A percentile compares a stretch with the other conserved stretches of the same genome.
Evolutionary conservation across 2,888 invertebrate genomes (phyloP).

Genomic region (Limenitis camilla): DNA sequence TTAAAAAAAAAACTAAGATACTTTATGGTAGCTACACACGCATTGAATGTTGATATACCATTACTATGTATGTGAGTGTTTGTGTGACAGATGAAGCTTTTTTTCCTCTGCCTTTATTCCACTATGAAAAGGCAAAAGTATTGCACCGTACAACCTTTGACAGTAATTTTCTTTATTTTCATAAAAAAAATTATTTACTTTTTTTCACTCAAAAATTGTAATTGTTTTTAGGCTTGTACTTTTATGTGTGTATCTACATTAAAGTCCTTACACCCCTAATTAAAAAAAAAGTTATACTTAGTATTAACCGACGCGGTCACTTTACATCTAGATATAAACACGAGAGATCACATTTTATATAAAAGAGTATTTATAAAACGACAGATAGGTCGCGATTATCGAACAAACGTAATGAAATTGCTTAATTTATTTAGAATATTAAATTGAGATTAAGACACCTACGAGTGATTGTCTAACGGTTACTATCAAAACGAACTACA

Average conservation of each 20-base stretch:
- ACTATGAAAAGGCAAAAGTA: too few species aligned
- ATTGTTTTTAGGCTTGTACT: too few species aligned
- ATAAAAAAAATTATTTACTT: too few species aligned
- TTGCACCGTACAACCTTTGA: too few species aligned
- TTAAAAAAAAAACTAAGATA: not conserved
- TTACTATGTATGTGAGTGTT: not conserved
- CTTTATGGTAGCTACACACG: too few species aligned
- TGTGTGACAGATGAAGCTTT: not conserved
- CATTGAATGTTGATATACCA: not conserved
- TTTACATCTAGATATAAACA: conserved; percentile 46
- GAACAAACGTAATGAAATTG: conserved; percentile 44
- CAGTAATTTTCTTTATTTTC: too few species aligned
- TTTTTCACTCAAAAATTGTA: too few species aligned
- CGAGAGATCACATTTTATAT: conserved; percentile 59
- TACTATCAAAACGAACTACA: conserved; percentile 16
- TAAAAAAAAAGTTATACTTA: not conserved
- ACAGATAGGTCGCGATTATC: conserved; percentile 24
- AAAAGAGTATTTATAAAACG: conserved; percentile 35
- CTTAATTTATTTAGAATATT: conserved; percentile 58
- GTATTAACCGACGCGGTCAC: conserved; percentile 37
- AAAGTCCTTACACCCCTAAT: too few species aligned
- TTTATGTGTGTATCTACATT: not conserved
- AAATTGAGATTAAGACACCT: conserved; percentile 37
- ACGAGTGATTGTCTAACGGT: conserved; percentile 25
- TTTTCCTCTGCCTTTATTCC: too few species aligned